A percentile compares a stretch with the other conserved stretches of the same genome.
Evolutionary conservation across 2,113 vertebrate species (phyloP).

Genomic region (Heliornis fulica): DNA sequence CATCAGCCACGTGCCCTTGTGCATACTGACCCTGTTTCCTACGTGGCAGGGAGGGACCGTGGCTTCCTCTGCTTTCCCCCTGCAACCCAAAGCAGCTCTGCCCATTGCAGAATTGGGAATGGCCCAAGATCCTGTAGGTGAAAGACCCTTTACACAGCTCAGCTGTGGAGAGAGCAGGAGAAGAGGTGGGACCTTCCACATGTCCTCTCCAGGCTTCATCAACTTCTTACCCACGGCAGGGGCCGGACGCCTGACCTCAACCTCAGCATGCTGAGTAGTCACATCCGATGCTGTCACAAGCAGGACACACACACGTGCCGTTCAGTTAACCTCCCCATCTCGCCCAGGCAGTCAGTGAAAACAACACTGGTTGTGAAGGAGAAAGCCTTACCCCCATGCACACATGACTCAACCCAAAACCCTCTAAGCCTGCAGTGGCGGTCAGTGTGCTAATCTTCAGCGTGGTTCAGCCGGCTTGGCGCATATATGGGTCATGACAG

Average conservation of each 20-base stretch:
- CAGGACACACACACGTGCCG: fast-evolving
- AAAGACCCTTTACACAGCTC: background rate
- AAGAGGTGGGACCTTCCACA: background rate
- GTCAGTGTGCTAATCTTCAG: background rate
- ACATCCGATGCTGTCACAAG: fast-evolving
- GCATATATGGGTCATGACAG: fast-evolving
- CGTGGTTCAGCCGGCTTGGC: background rate
- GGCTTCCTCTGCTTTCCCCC: background rate
- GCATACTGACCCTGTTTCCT: background rate
- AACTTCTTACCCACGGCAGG: background rate
- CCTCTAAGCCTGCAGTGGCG: background rate
- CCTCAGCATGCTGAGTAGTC: background rate
- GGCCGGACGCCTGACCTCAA: fast-evolving
- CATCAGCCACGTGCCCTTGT: background rate
- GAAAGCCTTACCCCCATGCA: background rate
- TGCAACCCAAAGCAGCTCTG: background rate
- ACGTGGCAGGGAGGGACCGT: background rate
- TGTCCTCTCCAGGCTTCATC: background rate
- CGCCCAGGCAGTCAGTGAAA: background rate
- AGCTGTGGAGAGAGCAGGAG: background rate
- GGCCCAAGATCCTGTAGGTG: background rate
- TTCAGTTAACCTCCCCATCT: background rate
- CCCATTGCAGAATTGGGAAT: background rate
- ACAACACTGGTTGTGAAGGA: background rate
- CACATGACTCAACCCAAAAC: background rate